Evolutionary conservation across 2,888 invertebrate genomes (phyloP).

Genomic region (Micoletzkya japonica): DNA sequence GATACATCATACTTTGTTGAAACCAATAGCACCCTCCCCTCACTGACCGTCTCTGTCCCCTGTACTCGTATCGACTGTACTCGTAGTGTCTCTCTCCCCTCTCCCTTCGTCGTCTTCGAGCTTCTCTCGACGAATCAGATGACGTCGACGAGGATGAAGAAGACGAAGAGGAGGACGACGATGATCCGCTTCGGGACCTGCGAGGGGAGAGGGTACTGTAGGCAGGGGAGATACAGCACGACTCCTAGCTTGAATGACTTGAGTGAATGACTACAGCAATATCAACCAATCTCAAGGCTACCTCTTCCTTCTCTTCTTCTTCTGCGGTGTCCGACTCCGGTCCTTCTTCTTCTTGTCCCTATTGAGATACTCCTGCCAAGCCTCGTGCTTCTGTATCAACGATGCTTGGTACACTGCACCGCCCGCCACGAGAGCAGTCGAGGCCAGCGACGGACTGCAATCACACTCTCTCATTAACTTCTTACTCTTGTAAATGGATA

Average conservation of each 20-base stretch:
- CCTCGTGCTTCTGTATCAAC: slow-evolving; percentile 15
- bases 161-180: slow-evolving; percentile 6
- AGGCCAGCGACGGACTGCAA: background rate
- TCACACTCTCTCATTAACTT: background rate
- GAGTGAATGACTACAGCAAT: no score
- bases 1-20: slow-evolving; percentile 4
- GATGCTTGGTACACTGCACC: slow-evolving; percentile 22
- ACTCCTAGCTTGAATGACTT: background rate
- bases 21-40: slow-evolving; percentile 13
- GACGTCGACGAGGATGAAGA: slow-evolving; percentile 17
- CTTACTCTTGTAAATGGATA: background rate
- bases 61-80: background rate
- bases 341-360: slow-evolving; percentile 19
- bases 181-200: slow-evolving; percentile 11
- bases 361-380: slow-evolving; percentile 30
- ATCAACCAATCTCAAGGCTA: background rate
- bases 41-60: slow-evolving; percentile 17
- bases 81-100: background rate
- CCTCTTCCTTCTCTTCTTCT: slow-evolving; percentile 25
- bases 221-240: background rate
- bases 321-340: background rate
- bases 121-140: slow-evolving; percentile 14
- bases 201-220: background rate
- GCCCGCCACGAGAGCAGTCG: background rate
- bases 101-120: slow-evolving; percentile 1